Base-by-base conservation (phyloP, 2,113 vertebrate genomes). In the Cebidichthys violaceus region DNA sequence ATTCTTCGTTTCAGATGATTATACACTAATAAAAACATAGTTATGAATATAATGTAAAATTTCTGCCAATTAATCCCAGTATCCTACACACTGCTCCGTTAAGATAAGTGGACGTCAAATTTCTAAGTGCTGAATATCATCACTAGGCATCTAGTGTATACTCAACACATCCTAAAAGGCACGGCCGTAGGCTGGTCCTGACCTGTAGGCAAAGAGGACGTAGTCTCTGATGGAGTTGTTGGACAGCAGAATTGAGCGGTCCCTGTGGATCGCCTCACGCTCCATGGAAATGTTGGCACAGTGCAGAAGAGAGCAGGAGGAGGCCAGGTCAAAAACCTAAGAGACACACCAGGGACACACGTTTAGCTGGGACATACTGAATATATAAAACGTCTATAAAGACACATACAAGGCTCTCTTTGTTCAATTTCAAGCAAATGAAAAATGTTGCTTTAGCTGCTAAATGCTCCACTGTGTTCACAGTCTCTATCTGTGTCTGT, bases 191-290 rank as follows among this genome's bases (percentile, higher is more conserved):
- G 5, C 17, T 4, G 43, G 10, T 33, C 18, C 18, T 33, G 41
- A 94, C 92, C 93, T 94, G 86, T 92, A 94, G 37, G 85, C 93
- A 75, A 91, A 94, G 0, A 94, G 83, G 84, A 93, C 90, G 62
- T 83, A 85, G 88, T 91, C 88, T 92, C 88, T 90, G 76, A 91
- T 50, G 73, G 83, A 95, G 85, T 87, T 93, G 74, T 59, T 88
- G 77, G 88, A 94, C 33, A 82, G 35, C 85, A 95, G 37, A 37
- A 94, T 81, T 47, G 92, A 94, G 47, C 43, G 85, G 79, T 94
- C 88, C 82, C 86, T 93, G 60, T 92, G 89, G 72, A 93, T 72
- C 24, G 85, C 54, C 29, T 64, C 82, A 78, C 57, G 77, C 74
- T 90, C 92, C 67, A 92, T 88, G 71, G 84, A 86, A 66, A 95